A percentile compares a stretch with the other conserved stretches of the same genome.
phyloP scores from a whole-genome alignment of 2,888 invertebrate genomes.

The Escarpia spicata region DNA sequence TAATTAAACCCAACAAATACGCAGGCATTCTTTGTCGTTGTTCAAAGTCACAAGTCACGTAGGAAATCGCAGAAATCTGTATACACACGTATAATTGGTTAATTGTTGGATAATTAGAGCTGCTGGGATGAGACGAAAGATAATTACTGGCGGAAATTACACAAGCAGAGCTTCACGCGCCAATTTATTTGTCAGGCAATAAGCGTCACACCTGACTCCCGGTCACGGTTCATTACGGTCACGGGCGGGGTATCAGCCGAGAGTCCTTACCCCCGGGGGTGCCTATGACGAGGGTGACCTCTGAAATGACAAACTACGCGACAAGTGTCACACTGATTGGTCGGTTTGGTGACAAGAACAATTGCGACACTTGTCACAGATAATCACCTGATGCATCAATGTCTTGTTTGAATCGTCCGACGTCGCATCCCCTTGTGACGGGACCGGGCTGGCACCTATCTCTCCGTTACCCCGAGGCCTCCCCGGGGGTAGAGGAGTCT shows the following conservation, averaged over 20 bases:
- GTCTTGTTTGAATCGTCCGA: not conserved
- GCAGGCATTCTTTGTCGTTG: not conserved
- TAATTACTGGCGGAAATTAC: slow-evolving; percentile 12
- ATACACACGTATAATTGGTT: not conserved
- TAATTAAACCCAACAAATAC: not conserved
- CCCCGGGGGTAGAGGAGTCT: not conserved
- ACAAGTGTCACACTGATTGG: slow-evolving; percentile 16
- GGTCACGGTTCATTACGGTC: not conserved
- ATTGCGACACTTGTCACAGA: slow-evolving; percentile 13
- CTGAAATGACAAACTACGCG: not conserved
- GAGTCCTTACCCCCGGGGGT: not conserved
- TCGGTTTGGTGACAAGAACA: slow-evolving; percentile 10
- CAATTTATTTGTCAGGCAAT: not conserved
- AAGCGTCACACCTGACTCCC: not conserved
- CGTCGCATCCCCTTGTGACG: not conserved
- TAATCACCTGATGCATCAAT: not conserved
- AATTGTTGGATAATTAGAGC: not conserved
- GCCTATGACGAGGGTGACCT: not conserved
- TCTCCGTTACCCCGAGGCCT: not conserved
- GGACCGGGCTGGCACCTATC: not conserved
- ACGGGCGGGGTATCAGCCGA: not conserved
- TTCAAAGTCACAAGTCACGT: not conserved
- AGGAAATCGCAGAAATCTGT: not conserved
- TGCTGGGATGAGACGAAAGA: not conserved
- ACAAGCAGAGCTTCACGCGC: not conserved